Evolutionary conservation across 2,797 vertebrate species (phyloP), one percentile per base, ranked within the genome.

Genomic region (Oreonectes daqikongensis): DNA sequence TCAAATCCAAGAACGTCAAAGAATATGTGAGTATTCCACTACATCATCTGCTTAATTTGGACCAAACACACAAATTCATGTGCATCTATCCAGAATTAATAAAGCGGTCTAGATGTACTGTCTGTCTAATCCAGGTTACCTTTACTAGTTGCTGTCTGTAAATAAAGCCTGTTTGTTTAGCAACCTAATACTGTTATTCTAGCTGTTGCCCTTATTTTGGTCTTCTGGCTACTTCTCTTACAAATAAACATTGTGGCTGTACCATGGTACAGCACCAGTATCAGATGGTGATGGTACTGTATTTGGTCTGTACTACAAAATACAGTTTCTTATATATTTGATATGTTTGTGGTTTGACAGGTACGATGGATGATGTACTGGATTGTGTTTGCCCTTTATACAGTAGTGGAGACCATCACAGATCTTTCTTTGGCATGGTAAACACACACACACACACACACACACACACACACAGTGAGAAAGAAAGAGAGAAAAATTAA

Each of bases 291-390:
- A 67, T 42, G 32, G 4, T 74, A 40, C 1, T n/a, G 5, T 14
- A 55, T 38, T 48, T 24, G 12, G 40, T 44, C 5, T 68, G 20
- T 63, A 24, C 18, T 30, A 18, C 15, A 40, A 15, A 52, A 52
- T 17, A 26, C 15, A 52, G 17, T 15, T 42, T 42, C 40, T 48
- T 46, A 46, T 46, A 46, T 5, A 17, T 14, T 46, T 3, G 10
- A 42, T 52, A 42, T 73, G 57, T 68, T 67, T 81, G 55, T 73
- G 75, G 42, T 72, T 61, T 74, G 35, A 38, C 84, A 95, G 95
- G 95, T 95, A 80, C 94, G 94, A 59, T 95, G 95, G 95, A 95
- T 95, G 95, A 95, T 95, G 95, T 95, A 95, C 81, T 95, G 94
- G 95, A 95, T 95, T 81, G 94, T 95, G 52, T 95, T 94, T 89